Evolutionary conservation across 1,140 invertebrate species (phyloP), one percentile per base, ranked within the genome.

Genomic region (Nephila pilipes): DNA sequence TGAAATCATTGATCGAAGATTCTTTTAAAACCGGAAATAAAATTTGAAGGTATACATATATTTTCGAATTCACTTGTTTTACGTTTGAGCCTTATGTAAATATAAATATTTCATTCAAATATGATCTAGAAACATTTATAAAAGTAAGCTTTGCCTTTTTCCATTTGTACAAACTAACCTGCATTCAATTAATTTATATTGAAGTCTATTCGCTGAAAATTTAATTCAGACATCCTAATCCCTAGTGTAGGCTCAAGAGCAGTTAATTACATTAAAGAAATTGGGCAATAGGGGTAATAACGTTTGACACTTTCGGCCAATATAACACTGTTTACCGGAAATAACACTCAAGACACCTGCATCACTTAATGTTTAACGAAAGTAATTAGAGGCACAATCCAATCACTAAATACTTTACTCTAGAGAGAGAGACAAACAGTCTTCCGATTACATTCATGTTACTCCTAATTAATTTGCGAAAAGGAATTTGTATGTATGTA

Each of bases 321-420:
- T 46, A 54, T 81, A 20, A 46, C 38, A 81, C 38, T 16, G 46
- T n/a, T 81, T 46, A 25, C 10, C 6, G 38, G 38, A 81, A 81
- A n/a, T 29, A 46, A 60, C 38, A 60, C 85, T n/a, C 25, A 36
- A 87, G 85, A 60, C 85, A 87, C 85, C 85, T 63, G 85, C 85
- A 87, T 32, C 85, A 63, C 60, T 60, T 60, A 87, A 63, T 87
- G 85, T 87, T 87, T 60, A 87, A 87, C 83, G 55, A 60, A 60
- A 87, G 55, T 87, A 87, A 87, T 87, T 87, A 87, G 85, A 87
- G 55, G 8, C 57, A 36, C 14, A 60, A 63, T 87, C 32, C 18
- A 87, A 36, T 87, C 85, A 87, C 63, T 87, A 87, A 29, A 87
- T 57, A 32, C 14, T 12, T 60, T 87, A 8, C 85, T 60, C 85